phyloP scores from a whole-genome alignment of 2,888 invertebrate species.

The Patella depressa region DNA sequence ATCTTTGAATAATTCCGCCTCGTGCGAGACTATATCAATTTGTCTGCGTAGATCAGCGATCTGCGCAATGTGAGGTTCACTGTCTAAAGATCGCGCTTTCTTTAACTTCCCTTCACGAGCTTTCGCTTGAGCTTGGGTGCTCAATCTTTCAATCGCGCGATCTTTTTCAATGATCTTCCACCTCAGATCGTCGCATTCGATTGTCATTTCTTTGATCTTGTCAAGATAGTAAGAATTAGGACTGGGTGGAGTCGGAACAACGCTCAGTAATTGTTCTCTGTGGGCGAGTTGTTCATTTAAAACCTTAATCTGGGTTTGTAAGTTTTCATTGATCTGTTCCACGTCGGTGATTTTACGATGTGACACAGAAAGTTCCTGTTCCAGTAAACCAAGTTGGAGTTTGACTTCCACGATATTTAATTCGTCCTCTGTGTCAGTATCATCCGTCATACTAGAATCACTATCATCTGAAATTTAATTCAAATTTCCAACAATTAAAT shows the following conservation, averaged over 20 bases:
- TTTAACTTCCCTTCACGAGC: constrained; percentile 39
- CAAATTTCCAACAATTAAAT: no score
- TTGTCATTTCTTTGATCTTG: constrained; percentile 75
- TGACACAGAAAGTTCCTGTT: constrained; percentile 88
- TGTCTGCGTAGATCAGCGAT: constrained; percentile 80
- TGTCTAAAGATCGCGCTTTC: constrained; percentile 70
- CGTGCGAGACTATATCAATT: constrained; percentile 83
- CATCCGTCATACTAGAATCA: constrained; percentile 3
- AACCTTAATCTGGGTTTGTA: constrained; percentile 53
- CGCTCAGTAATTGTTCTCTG: constrained; percentile 38
- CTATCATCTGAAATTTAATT: background rate
- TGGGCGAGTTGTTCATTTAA: constrained; percentile 51
- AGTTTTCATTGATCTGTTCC: constrained; percentile 82
- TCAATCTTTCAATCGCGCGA: constrained; percentile 82
- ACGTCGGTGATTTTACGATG: constrained; percentile 87
- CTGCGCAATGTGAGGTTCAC: constrained; percentile 44
- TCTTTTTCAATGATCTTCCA: constrained; percentile 85
- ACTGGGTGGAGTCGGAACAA: constrained; percentile 45
- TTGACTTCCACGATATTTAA: constrained; percentile 82
- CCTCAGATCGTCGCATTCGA: constrained; percentile 81
- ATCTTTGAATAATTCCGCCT: constrained; percentile 79
- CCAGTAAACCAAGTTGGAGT: constrained; percentile 87
- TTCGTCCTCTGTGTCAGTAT: constrained; percentile 33
- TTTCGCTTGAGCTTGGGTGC: constrained; percentile 60
- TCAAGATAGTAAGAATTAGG: constrained; percentile 75